phyloP scores from a whole-genome alignment of 2,113 vertebrate species.

The Leptosomus discolor region DNA sequence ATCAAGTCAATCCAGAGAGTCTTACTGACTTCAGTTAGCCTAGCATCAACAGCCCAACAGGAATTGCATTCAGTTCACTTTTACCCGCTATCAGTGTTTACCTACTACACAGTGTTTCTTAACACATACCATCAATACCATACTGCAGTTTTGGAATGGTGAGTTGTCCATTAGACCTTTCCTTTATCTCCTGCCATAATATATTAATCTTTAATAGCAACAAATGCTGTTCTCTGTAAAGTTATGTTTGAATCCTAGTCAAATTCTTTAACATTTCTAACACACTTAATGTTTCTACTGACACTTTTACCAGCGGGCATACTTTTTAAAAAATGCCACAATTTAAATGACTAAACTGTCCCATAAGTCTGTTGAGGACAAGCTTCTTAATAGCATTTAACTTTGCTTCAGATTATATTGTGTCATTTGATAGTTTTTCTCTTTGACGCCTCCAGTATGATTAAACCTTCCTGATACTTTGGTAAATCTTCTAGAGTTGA shows the following conservation, averaged over 20 bases:
- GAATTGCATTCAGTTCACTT: background rate
- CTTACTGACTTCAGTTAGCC: background rate
- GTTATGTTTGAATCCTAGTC: background rate
- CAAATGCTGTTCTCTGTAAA: background rate
- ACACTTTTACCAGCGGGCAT: background rate
- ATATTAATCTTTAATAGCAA: background rate
- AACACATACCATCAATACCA: background rate
- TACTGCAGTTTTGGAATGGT: background rate
- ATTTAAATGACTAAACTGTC: background rate
- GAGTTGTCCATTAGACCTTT: background rate
- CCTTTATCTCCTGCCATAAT: background rate
- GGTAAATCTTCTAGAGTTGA: constrained; percentile 1
- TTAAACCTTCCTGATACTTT: constrained; percentile 4
- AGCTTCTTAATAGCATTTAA: background rate
- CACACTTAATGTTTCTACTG: background rate
- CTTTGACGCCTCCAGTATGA: background rate
- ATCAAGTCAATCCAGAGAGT: background rate
- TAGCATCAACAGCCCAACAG: background rate
- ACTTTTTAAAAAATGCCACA: background rate
- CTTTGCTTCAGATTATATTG: background rate
- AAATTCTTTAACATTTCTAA: background rate
- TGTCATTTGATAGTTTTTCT: background rate
- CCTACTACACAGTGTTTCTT: background rate
- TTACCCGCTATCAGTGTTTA: background rate
- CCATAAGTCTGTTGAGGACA: background rate